Evolutionary conservation across 2,797 vertebrate genomes (phyloP).

Genomic region (Rhincodon typus): DNA sequence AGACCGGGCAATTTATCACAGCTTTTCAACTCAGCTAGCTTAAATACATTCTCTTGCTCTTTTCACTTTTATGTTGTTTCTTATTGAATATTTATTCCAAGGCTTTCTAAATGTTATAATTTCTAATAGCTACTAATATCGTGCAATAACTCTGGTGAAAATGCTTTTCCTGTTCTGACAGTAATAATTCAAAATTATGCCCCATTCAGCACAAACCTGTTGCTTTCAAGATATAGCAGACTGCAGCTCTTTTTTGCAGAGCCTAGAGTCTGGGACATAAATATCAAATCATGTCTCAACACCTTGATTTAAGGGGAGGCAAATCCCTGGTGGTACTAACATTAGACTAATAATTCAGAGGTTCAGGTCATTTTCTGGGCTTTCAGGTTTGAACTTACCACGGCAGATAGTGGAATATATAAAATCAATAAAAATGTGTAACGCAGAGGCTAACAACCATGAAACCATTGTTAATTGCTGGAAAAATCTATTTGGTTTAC

Average conservation of each 20-base stretch:
- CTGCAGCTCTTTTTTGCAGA: background rate
- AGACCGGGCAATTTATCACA: background rate
- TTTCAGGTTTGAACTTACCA: too few species aligned
- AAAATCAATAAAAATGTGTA: too few species aligned
- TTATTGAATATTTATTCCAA: background rate
- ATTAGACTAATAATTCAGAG: too few species aligned
- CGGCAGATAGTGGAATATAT: too few species aligned
- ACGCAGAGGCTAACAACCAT: too few species aligned
- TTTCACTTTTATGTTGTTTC: background rate
- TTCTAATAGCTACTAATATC: background rate
- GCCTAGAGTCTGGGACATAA: background rate
- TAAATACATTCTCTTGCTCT: background rate
- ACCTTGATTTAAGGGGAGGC: background rate
- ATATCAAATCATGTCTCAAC: background rate
- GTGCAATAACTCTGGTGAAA: background rate
- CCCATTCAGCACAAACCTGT: background rate
- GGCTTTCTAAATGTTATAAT: background rate
- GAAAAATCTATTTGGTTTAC: too few species aligned
- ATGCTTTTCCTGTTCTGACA: background rate
- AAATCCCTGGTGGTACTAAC: too few species aligned
- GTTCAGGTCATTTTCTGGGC: too few species aligned
- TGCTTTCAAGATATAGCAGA: background rate
- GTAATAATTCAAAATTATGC: background rate
- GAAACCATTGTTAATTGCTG: too few species aligned
- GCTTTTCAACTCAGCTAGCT: background rate